Conservation (phyloP, 2,888 invertebrate genomes). For the Zhengitettix transpicula region DNA sequence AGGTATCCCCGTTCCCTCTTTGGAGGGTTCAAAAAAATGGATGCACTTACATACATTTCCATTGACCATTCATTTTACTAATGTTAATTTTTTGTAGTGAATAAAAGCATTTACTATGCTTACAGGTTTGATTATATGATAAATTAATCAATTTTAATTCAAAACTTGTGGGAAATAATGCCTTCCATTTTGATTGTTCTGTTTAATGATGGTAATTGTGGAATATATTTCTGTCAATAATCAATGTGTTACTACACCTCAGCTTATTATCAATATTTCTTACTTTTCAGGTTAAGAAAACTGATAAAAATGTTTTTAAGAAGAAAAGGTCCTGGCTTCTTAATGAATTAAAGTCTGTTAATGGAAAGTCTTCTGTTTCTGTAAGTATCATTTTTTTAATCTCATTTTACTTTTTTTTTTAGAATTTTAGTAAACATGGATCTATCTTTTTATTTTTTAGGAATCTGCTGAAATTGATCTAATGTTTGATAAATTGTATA, state of each 20-base stretch:
- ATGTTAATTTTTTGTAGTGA: too few relatives aligned
- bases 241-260: neutral
- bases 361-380: slow-evolving; percentile 54
- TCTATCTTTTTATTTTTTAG: slow-evolving; percentile 17
- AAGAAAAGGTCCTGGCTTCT: slow-evolving; percentile 66
- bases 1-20: too few relatives aligned
- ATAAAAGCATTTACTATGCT: too few relatives aligned
- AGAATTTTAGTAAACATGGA: neutral
- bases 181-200: too few relatives aligned
- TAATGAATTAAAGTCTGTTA: slow-evolving; percentile 58
- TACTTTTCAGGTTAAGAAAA: slow-evolving; percentile 43
- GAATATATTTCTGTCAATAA: neutral
- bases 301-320: slow-evolving; percentile 60
- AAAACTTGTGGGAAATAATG: too few relatives aligned
- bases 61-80: too few relatives aligned
- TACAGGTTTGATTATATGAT: too few relatives aligned
- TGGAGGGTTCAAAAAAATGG: too few relatives aligned
- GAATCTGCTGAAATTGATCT: slow-evolving; percentile 64
- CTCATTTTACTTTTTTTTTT: neutral
- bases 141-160: too few relatives aligned
- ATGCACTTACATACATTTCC: too few relatives aligned
- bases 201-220: neutral
- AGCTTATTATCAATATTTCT: neutral
- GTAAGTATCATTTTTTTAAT: slow-evolving; percentile 25
- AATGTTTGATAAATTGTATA: slow-evolving; percentile 66